Base-by-base conservation (phyloP, 1,140 invertebrate genomes). In the Oppia nitens region DNA sequence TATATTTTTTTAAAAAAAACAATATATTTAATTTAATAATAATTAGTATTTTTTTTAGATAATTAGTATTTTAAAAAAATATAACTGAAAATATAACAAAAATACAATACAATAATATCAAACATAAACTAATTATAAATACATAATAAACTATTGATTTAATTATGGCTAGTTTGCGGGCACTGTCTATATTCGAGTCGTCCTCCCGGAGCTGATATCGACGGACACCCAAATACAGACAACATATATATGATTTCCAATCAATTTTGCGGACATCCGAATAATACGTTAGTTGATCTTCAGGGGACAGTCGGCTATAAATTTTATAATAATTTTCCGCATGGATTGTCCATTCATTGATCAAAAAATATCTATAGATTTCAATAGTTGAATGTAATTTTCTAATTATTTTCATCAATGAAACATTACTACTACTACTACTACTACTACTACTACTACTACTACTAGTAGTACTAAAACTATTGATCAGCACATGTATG, bases 291-390 rank as follows among this genome's bases (percentile, higher is more conserved):
- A 28, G 2, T 27, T 45, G 25, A 47, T 63, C 62, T 20, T 20
- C 25, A 14, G 21, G 6, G 14, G 21, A 12, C 23, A 63, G 20
- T 21, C 9, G n/a, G 12, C 48, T 25, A 20, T 25, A 29, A 14
- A 94, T 68, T 1, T 71, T 67, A 17, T 78, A 64, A 32, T 84
- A 75, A 59, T 89, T 87, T 0, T 78, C 70, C 62, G 87, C 87
- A 23, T 72, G 67, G 67, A 93, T 93, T 3, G 74, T 73, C 88
- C 88, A 94, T 67, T 88, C 77, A 60, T 85, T 80, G 0, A 74
- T 78, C 0, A 84, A 76, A 65, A 90, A 95, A 66, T 83, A 84
- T 47, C 80, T 73, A 2, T 93, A 65, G 2, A 83, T 84, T 9
- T 72, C 72, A 47, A 84, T 27, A 3, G 54, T 59, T 1, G n/a